These are phyloP conservation scores for Scaptomyza cyrtandrae DNA, from an alignment of 2,888 invertebrate genomes.

Conservation along the genomic window DNA sequence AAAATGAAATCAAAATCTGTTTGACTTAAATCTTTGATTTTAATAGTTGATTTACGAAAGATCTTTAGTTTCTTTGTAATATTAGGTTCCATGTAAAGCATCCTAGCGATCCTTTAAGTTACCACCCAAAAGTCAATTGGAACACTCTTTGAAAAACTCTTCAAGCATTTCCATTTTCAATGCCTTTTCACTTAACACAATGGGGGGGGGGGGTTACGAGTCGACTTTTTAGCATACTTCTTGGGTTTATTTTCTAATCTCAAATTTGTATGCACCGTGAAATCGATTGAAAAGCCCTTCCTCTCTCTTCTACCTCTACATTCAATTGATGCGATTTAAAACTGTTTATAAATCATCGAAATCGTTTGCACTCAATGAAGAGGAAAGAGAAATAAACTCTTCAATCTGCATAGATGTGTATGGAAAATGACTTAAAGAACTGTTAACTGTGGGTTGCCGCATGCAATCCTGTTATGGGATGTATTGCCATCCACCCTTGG, in stretches of 20 bases:
- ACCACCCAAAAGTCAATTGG: background rate
- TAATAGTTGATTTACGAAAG: no score
- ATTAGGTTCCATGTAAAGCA: background rate
- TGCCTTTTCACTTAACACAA: conserved; percentile 5
- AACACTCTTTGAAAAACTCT: background rate
- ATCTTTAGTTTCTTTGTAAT: background rate
- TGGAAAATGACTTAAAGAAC: conserved; percentile 49
- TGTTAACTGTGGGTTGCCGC: conserved; percentile 64
- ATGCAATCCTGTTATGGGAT: conserved; percentile 52
- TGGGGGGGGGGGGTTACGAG: background rate
- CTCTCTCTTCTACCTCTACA: conserved; percentile 10
- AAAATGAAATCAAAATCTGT: no score
- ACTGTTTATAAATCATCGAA: conserved; percentile 71
- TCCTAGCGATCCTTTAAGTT: background rate
- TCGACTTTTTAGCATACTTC: conserved; percentile 3
- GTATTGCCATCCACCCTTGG: conserved; percentile 31
- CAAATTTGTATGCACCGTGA: conserved; percentile 59
- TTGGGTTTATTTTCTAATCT: conserved; percentile 28
- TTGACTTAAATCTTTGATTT: no score
- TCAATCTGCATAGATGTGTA: conserved; percentile 42
- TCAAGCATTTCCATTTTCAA: background rate
- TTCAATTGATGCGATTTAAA: conserved; percentile 56
- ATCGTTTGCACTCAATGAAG: conserved; percentile 32
- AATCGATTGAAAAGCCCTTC: conserved; percentile 61
- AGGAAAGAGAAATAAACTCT: conserved; percentile 3